Evolutionary conservation across 2,888 invertebrate species (phyloP).

Genomic region (Caenorhabditis sp.): DNA sequence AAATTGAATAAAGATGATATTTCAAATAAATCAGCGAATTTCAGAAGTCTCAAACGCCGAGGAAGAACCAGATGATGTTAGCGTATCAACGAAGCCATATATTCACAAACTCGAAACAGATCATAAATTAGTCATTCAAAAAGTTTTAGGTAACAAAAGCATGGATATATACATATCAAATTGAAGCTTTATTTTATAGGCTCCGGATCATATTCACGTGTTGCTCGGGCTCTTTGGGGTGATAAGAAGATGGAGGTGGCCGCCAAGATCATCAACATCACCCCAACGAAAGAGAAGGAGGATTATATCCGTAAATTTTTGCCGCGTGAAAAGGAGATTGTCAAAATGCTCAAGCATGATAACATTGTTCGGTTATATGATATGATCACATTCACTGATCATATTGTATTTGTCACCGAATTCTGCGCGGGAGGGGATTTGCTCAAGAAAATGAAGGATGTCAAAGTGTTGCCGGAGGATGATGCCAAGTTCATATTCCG

Average conservation of each 20-base stretch:
- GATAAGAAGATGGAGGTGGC: slow-evolving; percentile 36
- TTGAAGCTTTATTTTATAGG: no score
- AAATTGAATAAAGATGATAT: no score
- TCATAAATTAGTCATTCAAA: slow-evolving; percentile 29
- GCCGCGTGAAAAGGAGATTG: slow-evolving; percentile 83
- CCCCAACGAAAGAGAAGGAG: slow-evolving; percentile 34
- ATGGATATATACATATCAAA: no score
- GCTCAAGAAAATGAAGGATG: slow-evolving; percentile 76
- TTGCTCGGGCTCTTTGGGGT: slow-evolving; percentile 28
- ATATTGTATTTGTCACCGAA: slow-evolving; percentile 76
- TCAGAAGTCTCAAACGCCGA: slow-evolving; percentile 20
- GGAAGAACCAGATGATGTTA: slow-evolving; percentile 37
- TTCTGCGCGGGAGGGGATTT: slow-evolving; percentile 76
- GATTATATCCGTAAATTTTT: slow-evolving; percentile 84
- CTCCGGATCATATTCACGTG: slow-evolving; percentile 35
- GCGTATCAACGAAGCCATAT: slow-evolving; percentile 27
- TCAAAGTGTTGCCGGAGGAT: slow-evolving; percentile 76
- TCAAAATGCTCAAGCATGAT: slow-evolving; percentile 81
- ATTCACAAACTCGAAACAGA: slow-evolving; percentile 29
- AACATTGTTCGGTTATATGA: slow-evolving; percentile 83
- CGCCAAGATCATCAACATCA: slow-evolving; percentile 39
- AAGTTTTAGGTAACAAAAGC: slow-evolving; percentile 34
- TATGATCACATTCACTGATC: slow-evolving; percentile 74
- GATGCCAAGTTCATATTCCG: slow-evolving; percentile 71
- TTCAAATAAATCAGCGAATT: no score